Conservation (phyloP, 2,888 invertebrate species). For the Zeuzera pyrina region DNA sequence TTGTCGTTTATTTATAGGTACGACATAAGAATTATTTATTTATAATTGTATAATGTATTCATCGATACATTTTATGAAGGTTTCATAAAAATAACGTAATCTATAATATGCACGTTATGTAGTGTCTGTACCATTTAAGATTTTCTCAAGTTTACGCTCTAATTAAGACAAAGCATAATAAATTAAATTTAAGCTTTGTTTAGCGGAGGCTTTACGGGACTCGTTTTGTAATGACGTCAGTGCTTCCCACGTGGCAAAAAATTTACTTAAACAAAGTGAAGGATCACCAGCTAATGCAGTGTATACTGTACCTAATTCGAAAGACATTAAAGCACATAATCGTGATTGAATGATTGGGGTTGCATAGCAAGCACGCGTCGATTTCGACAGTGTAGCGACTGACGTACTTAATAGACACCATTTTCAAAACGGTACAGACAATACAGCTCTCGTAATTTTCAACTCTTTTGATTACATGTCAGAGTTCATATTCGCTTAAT, state of each 20-base stretch:
- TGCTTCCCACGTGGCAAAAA: constrained; percentile 42
- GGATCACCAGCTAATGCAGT: no score
- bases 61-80: no score
- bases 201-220: constrained; percentile 2
- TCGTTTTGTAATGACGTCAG: constrained; percentile 36
- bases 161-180: constrained; percentile 3
- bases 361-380: constrained; percentile 50
- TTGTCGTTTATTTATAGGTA: no score
- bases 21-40: no score
- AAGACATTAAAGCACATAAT: no score
- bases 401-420: constrained; percentile 26
- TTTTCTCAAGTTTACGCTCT: not conserved
- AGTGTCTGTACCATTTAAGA: no score
- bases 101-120: no score
- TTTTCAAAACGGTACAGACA: constrained; percentile 31
- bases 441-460: not conserved
- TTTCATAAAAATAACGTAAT: no score
- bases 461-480: constrained; percentile 13
- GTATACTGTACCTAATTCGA: no score
- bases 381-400: constrained; percentile 38
- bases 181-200: constrained; percentile 1
- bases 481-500: constrained; percentile 22
- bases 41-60: no score
- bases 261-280: no score
- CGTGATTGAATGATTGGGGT: no score